phyloP scores from a whole-genome alignment of 2,888 invertebrate species.

The Leptothorax acervorum region DNA sequence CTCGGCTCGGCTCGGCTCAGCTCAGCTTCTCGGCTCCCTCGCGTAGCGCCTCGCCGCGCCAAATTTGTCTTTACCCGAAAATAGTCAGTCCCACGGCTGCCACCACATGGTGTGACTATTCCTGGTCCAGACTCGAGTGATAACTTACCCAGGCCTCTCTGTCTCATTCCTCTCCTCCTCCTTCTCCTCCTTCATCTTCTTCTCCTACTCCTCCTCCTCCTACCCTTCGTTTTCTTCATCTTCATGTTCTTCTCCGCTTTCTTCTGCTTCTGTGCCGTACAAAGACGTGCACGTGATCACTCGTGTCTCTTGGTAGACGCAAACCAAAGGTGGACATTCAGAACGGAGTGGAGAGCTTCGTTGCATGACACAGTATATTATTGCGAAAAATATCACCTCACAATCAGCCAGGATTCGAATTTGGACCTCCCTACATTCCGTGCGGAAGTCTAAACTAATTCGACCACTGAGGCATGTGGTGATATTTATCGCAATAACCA shows the following conservation, averaged over 20 bases:
- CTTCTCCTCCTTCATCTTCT: conserved; percentile 34
- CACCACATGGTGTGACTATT: conserved; percentile 84
- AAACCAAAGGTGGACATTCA: conserved; percentile 4
- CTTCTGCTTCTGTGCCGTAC: conserved; percentile 59
- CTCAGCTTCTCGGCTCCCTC: conserved; percentile 61
- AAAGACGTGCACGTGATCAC: conserved; percentile 53
- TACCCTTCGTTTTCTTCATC: conserved; percentile 42
- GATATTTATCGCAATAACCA: too few species aligned
- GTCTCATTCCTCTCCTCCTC: conserved; percentile 57
- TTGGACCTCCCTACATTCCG: too few species aligned
- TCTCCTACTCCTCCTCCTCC: conserved; percentile 13
- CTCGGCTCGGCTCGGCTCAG: conserved; percentile 29
- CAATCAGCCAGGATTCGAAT: too few species aligned
- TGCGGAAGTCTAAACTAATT: too few species aligned
- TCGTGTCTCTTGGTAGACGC: conserved; percentile 35
- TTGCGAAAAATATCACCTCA: too few species aligned
- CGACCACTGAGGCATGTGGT: too few species aligned
- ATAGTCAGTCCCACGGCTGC: conserved; percentile 84
- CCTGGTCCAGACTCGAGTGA: conserved; percentile 81
- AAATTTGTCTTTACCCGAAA: conserved; percentile 95
- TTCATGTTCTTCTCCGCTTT: conserved; percentile 49
- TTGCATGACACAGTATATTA: background rate
- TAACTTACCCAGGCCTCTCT: conserved; percentile 73
- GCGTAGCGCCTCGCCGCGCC: conserved; percentile 87
- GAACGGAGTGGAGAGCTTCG: background rate